Percentiles rank a stretch among this genome's conserved stretches.
These are phyloP conservation scores for Thelaira solivaga DNA, from an alignment of 2,888 invertebrate genomes.

Conservation along the genomic window DNA sequence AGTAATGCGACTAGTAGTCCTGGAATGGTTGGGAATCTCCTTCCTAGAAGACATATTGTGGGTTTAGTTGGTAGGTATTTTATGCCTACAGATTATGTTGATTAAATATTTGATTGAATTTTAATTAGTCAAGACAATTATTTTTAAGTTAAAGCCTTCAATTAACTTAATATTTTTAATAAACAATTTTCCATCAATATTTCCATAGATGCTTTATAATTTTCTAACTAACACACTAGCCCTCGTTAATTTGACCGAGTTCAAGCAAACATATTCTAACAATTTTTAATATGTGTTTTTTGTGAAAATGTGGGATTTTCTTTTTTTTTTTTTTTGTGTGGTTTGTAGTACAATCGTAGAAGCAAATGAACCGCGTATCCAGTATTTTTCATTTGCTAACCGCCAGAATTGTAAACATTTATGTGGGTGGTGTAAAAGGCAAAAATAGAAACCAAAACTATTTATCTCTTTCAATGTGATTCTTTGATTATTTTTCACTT, in stretches of 20 bases:
- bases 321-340: background rate
- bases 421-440: background rate
- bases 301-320: background rate
- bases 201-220: no score
- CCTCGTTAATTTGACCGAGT: background rate
- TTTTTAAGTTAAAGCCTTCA: no score
- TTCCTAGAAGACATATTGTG: no score
- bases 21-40: no score
- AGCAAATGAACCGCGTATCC: background rate
- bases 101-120: no score
- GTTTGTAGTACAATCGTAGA: background rate
- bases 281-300: background rate
- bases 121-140: no score
- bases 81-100: no score
- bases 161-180: no score
- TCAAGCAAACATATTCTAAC: background rate
- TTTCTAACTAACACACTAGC: background rate
- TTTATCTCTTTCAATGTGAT: background rate
- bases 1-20: no score
- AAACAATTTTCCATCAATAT: no score
- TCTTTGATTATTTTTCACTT: background rate
- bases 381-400: constrained; percentile 1
- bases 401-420: background rate
- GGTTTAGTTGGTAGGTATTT: no score
- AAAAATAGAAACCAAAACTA: background rate